phyloP scores from a whole-genome alignment of 2,888 invertebrate species.

The Entomobrya proxima region DNA sequence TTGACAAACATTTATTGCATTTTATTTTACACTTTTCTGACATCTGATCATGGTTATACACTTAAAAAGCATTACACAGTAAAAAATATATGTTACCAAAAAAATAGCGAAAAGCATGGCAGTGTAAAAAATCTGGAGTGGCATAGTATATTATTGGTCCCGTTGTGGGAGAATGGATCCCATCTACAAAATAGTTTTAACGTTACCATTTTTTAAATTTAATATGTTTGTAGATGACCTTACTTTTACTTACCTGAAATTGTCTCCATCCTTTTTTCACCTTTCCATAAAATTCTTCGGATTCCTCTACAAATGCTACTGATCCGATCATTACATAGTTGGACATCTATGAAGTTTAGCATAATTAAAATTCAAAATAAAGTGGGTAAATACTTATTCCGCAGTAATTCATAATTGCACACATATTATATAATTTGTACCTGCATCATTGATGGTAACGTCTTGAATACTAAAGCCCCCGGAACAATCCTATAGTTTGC shows the following conservation, averaged over 20 bases:
- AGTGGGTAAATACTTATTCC: neutral
- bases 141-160: neutral
- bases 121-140: neutral
- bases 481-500: constrained; percentile 58
- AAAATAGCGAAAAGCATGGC: neutral
- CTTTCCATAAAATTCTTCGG: constrained; percentile 51
- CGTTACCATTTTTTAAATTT: neutral
- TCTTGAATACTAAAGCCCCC: constrained; percentile 61
- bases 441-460: constrained; percentile 30
- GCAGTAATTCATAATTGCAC: neutral
- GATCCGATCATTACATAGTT: constrained; percentile 48
- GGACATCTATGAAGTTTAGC: constrained; percentile 27
- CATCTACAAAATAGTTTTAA: constrained; percentile 14
- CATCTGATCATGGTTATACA: no score
- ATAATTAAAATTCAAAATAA: neutral
- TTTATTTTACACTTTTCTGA: no score
- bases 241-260: constrained; percentile 45
- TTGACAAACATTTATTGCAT: no score
- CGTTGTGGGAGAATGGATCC: neutral
- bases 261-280: constrained; percentile 40
- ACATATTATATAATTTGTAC: constrained; percentile 18
- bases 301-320: constrained; percentile 47
- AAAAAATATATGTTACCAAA: no score
- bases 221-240: neutral
- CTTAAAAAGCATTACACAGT: neutral